These are phyloP conservation scores for Heliconius erato DNA, from an alignment of 2,888 invertebrate species.

Conservation along the genomic window DNA sequence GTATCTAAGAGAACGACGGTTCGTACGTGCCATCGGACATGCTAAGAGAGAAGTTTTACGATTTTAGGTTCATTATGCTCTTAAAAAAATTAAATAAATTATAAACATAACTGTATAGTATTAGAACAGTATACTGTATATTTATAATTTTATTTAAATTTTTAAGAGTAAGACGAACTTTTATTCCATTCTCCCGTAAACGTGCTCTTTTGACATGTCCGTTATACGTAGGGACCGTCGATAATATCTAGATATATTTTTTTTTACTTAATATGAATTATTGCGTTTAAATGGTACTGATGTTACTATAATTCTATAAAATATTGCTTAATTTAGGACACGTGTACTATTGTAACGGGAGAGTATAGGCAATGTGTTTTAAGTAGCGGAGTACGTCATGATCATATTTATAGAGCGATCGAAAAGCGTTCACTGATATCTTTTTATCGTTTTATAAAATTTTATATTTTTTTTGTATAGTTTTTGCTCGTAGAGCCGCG, in stretches of 20 bases:
- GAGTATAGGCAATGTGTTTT: constrained; percentile 38
- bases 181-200: no score
- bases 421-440: constrained; percentile 61
- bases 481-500: constrained; percentile 53
- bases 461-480: constrained; percentile 71
- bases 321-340: constrained; percentile 44
- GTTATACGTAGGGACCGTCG: no score
- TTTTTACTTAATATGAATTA: constrained; percentile 40
- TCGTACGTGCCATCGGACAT: no score
- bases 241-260: constrained; percentile 35
- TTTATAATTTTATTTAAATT: no score
- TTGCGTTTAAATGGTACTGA: constrained; percentile 40
- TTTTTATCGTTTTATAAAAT: constrained; percentile 77
- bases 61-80: no score
- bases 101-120: no score
- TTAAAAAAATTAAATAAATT: no score
- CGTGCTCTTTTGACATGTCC: no score
- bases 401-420: constrained; percentile 49
- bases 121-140: no score
- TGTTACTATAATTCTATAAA: constrained; percentile 53
- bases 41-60: no score
- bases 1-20: constrained; percentile 18
- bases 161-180: no score
- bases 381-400: constrained; percentile 37
- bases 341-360: constrained; percentile 36